phyloP scores from a whole-genome alignment of 1,140 invertebrate species.

The Babylonia areolata region DNA sequence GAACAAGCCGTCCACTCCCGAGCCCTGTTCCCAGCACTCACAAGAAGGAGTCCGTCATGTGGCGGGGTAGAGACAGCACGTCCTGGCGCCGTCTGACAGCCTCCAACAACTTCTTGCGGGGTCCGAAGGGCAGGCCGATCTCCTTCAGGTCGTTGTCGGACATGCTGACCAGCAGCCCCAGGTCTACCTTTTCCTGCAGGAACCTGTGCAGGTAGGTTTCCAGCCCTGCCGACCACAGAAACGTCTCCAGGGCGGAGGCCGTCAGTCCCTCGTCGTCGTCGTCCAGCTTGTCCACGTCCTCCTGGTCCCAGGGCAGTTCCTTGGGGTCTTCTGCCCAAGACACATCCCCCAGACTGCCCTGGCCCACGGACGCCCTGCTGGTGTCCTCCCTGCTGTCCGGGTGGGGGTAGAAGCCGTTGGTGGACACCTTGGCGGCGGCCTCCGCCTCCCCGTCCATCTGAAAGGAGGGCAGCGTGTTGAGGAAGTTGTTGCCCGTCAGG shows the following conservation, averaged over 20 bases:
- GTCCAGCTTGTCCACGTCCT: constrained; percentile 75
- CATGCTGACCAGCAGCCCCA: constrained; percentile 91
- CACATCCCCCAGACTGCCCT: constrained; percentile 20
- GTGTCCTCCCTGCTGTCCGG: not conserved
- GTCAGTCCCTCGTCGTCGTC: constrained; percentile 56
- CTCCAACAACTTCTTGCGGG: constrained; percentile 86
- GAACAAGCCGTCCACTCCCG: too few species aligned
- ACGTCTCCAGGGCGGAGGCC: constrained; percentile 83
- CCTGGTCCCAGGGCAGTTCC: constrained; percentile 78
- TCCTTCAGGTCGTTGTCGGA: constrained; percentile 91
- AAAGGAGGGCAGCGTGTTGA: constrained; percentile 50
- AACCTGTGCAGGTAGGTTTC: constrained; percentile 85
- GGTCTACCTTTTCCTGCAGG: constrained; percentile 92
- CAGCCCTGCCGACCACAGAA: constrained; percentile 88
- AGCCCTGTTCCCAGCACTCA: constrained; percentile 42
- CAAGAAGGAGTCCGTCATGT: constrained; percentile 60
- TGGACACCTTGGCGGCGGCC: not conserved
- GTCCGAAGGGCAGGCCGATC: constrained; percentile 90
- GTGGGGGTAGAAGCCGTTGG: constrained; percentile 12
- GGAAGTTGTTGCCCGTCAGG: constrained; percentile 63
- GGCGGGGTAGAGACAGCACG: constrained; percentile 54
- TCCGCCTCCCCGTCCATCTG: not conserved
- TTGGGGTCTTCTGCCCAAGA: constrained; percentile 49
- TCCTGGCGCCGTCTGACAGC: constrained; percentile 82
- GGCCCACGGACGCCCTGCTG: not conserved